These are phyloP conservation scores for Leptarthrus brevirostris DNA, from an alignment of 2,888 invertebrate genomes.

Conservation along the genomic window DNA sequence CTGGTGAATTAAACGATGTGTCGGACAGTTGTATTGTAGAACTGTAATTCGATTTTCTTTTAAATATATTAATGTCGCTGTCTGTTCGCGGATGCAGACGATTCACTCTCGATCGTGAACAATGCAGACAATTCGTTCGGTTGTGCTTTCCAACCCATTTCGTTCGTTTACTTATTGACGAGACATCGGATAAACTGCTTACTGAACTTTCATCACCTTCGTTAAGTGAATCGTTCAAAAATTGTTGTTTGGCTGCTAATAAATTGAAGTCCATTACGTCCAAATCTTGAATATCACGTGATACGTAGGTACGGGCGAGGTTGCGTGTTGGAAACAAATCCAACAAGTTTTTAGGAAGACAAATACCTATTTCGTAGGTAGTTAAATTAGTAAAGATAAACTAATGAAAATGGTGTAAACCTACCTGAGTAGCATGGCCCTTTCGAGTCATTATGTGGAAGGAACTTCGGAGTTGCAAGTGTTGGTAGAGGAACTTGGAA, in stretches of 20 bases:
- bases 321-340: slow-evolving; percentile 65
- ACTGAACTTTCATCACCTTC: slow-evolving; percentile 66
- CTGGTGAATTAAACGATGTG: slow-evolving; percentile 66
- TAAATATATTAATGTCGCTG: slow-evolving; percentile 57
- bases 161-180: slow-evolving; percentile 62
- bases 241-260: slow-evolving; percentile 61
- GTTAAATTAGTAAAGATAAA: not conserved
- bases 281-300: slow-evolving; percentile 65
- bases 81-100: slow-evolving; percentile 58
- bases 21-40: slow-evolving; percentile 61
- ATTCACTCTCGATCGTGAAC: slow-evolving; percentile 62
- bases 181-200: slow-evolving; percentile 67
- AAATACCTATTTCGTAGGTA: slow-evolving; percentile 60
- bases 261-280: slow-evolving; percentile 63
- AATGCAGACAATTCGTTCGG: slow-evolving; percentile 63
- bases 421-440: slow-evolving; percentile 66
- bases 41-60: slow-evolving; percentile 55
- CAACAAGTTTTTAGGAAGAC: slow-evolving; percentile 66
- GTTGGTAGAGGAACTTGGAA: slow-evolving; percentile 62
- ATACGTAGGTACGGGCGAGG: slow-evolving; percentile 64
- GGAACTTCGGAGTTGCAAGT: slow-evolving; percentile 63
- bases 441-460: slow-evolving; percentile 62
- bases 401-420: not conserved
- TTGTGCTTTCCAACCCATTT: slow-evolving; percentile 64
- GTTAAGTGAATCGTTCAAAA: slow-evolving; percentile 64